Evolutionary conservation across 2,888 invertebrate species (phyloP).

Genomic region (Hesperia comma): DNA sequence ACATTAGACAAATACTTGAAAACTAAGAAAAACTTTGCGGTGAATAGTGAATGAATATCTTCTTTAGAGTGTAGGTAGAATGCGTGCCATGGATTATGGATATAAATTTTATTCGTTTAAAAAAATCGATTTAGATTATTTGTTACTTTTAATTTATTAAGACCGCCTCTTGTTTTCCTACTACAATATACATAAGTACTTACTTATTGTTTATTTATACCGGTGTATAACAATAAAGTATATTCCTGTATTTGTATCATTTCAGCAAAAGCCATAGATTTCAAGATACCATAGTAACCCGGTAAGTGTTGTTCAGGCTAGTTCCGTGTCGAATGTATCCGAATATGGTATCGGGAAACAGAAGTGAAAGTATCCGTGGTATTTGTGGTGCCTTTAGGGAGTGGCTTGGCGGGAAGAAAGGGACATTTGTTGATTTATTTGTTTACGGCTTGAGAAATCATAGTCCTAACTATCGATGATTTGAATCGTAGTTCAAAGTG

Average conservation of each 20-base stretch:
- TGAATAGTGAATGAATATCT: too few species aligned
- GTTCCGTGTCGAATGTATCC: constrained; percentile 35
- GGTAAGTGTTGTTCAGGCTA: constrained; percentile 23
- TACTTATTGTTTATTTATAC: background rate
- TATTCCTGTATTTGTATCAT: background rate
- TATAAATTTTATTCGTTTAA: too few species aligned
- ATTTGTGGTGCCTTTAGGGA: constrained; percentile 33
- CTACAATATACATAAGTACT: too few species aligned
- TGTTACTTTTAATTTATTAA: too few species aligned
- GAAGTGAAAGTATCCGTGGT: constrained; percentile 33
- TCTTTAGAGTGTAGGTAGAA: too few species aligned
- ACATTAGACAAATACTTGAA: background rate
- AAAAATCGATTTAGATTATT: too few species aligned
- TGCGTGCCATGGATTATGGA: too few species aligned
- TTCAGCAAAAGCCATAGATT: constrained; percentile 15
- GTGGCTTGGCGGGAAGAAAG: constrained; percentile 34
- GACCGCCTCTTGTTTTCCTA: too few species aligned
- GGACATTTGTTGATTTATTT: constrained; percentile 21
- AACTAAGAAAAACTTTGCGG: background rate
- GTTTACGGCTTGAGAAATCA: constrained; percentile 10
- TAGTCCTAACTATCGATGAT: background rate
- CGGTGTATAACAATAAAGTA: background rate
- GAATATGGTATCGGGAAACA: constrained; percentile 35
- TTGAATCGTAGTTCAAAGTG: background rate
- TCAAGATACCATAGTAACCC: constrained; percentile 19